These are phyloP conservation scores for Chelon labrosus DNA, from an alignment of 2,797 vertebrate species.

Conservation along the genomic window DNA sequence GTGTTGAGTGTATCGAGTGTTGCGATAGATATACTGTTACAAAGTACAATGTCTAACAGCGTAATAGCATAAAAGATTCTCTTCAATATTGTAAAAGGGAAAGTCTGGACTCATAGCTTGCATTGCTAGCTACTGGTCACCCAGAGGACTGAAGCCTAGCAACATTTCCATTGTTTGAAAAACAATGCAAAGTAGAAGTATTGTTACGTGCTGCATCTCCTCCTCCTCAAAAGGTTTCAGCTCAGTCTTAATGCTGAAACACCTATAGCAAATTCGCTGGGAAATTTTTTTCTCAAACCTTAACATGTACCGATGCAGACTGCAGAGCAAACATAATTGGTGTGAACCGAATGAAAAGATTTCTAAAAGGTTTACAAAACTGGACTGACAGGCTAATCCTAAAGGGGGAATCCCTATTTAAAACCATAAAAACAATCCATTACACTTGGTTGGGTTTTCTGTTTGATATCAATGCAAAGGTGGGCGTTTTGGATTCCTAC, in stretches of 20 bases:
- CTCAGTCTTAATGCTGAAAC: neutral
- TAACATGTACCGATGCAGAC: neutral
- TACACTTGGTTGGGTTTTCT: neutral
- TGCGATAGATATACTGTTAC: too few species aligned
- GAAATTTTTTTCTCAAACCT: neutral
- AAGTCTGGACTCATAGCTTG: too few species aligned
- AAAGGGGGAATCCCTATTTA: neutral
- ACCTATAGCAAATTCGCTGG: neutral
- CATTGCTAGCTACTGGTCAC: too few species aligned
- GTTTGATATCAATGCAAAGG: neutral
- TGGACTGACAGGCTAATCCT: neutral
- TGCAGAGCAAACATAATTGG: neutral
- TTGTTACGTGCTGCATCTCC: neutral
- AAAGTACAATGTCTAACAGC: too few species aligned
- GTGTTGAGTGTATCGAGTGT: too few species aligned
- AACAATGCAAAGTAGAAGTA: neutral
- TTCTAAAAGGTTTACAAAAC: neutral
- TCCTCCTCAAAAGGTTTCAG: neutral
- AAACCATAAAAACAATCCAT: neutral
- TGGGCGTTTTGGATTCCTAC: neutral
- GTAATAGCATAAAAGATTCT: too few species aligned
- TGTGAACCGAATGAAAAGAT: neutral
- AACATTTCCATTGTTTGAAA: neutral
- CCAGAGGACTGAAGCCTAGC: neutral
- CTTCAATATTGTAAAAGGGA: too few species aligned